A percentile compares a stretch with the other conserved stretches of the same genome.
These are phyloP conservation scores for Synergus itoensis DNA, from an alignment of 2,888 invertebrate genomes.

Conservation along the genomic window DNA sequence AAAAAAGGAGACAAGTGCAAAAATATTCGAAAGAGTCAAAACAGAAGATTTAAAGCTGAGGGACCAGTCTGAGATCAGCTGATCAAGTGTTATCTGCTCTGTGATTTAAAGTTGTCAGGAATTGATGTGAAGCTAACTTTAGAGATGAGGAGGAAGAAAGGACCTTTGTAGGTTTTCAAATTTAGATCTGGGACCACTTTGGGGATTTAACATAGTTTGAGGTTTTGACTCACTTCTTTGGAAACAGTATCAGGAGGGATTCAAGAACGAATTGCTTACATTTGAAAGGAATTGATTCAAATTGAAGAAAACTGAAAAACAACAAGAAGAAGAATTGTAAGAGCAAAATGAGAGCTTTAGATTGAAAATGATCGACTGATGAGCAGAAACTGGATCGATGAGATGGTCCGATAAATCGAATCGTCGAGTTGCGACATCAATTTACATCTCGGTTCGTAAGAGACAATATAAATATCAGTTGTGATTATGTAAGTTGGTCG, in stretches of 20 bases:
- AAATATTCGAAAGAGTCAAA: not conserved
- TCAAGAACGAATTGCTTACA: too few species aligned
- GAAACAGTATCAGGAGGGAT: too few species aligned
- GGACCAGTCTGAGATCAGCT: not conserved
- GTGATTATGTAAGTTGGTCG: conserved; percentile 35
- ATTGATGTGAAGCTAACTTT: not conserved
- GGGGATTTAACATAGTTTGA: too few species aligned
- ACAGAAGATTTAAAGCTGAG: conserved; percentile 14
- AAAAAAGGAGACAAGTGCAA: not conserved
- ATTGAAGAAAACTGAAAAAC: too few species aligned
- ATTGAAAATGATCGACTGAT: not conserved
- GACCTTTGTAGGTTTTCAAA: not conserved
- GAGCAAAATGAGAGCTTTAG: not conserved
- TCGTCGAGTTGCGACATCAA: conserved; percentile 32
- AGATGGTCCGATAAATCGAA: not conserved
- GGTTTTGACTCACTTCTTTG: too few species aligned
- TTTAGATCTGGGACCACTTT: not conserved
- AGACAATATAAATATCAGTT: conserved; percentile 40
- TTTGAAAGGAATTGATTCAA: too few species aligned
- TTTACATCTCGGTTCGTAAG: conserved; percentile 7
- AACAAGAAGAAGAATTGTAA: too few species aligned
- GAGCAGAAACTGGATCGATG: conserved; percentile 1
- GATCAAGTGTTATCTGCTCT: not conserved
- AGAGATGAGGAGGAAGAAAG: conserved; percentile 8
- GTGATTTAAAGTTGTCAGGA: not conserved